These are phyloP conservation scores for Acipenser oxyrinchus DNA, from an alignment of 2,797 vertebrate species.

Conservation along the genomic window DNA sequence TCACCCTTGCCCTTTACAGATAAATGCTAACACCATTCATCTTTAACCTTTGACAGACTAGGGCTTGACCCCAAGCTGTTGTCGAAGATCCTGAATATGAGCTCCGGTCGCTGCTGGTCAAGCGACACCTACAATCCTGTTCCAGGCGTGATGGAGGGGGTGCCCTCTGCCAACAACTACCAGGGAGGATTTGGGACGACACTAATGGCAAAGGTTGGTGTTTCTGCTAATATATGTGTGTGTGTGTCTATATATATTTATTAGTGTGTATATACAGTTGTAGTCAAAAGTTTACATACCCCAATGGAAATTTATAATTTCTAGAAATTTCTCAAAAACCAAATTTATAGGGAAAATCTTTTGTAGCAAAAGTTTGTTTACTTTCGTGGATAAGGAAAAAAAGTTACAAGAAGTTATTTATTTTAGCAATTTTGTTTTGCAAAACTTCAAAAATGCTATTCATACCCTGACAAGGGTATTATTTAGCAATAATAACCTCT, in stretches of 20 bases:
- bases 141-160: conserved; percentile 97
- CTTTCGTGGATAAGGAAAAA: too few species aligned
- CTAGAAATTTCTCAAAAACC: too few species aligned
- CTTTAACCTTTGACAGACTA: conserved; percentile 73
- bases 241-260: not conserved
- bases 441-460: too few species aligned
- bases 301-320: too few species aligned
- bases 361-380: too few species aligned
- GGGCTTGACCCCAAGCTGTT: conserved; percentile 94
- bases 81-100: conserved; percentile 96
- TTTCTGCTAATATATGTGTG: not conserved
- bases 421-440: too few species aligned
- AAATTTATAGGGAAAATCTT: too few species aligned
- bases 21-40: conserved; percentile 57
- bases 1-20: conserved; percentile 45
- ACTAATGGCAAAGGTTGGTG: conserved; percentile 90
- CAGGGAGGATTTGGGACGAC: conserved; percentile 92
- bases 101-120: conserved; percentile 96
- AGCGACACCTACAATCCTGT: conserved; percentile 98
- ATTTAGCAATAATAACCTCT: too few species aligned
- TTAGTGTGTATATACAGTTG: too few species aligned
- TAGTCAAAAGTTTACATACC: too few species aligned
- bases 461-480: too few species aligned
- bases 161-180: conserved; percentile 92
- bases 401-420: too few species aligned